These are phyloP conservation scores for Noctua fimbriata DNA, from an alignment of 2,888 invertebrate genomes.

Conservation along the genomic window DNA sequence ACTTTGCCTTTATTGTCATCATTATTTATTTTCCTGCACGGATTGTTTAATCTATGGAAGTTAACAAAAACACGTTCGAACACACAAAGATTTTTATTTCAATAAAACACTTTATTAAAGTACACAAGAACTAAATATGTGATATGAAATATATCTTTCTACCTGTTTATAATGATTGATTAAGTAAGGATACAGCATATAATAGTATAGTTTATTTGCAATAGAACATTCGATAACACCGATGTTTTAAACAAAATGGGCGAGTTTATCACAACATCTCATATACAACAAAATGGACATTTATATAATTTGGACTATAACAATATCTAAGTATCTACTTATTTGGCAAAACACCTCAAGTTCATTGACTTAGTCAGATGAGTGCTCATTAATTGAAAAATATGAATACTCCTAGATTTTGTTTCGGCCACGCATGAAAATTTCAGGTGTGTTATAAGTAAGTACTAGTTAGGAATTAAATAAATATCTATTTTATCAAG, in stretches of 20 bases:
- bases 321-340: neutral
- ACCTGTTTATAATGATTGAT: neutral
- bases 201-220: neutral
- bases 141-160: neutral
- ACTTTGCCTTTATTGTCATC: neutral
- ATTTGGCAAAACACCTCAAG: constrained; percentile 1
- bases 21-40: neutral
- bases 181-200: neutral
- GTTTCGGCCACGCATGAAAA: no score
- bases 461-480: neutral
- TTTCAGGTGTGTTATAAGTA: neutral
- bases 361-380: neutral
- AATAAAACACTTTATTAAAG: neutral
- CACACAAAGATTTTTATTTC: constrained; percentile 17
- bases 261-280: constrained; percentile 29
- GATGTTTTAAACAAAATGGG: constrained; percentile 21
- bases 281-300: neutral
- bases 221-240: constrained; percentile 23
- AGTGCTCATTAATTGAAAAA: neutral
- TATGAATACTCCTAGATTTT: neutral
- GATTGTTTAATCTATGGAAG: neutral
- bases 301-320: constrained; percentile 18
- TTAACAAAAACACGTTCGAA: constrained; percentile 16
- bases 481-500: neutral
- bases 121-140: neutral